These are phyloP conservation scores for Okapia johnstoni DNA, from an alignment of 2,113 vertebrate genomes.

Conservation along the genomic window DNA sequence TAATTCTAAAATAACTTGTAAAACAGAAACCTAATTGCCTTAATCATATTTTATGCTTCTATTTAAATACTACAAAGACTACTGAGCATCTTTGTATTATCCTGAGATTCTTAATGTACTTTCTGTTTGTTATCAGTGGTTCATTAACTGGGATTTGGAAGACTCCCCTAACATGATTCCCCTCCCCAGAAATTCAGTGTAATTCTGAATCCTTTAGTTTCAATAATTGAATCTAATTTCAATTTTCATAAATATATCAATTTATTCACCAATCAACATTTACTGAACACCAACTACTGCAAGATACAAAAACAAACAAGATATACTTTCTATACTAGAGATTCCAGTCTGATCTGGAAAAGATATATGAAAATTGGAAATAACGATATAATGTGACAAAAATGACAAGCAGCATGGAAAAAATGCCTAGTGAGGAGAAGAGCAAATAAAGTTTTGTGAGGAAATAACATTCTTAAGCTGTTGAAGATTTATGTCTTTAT, in stretches of 20 bases:
- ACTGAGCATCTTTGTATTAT: not conserved
- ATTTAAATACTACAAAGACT: not conserved
- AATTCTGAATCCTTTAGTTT: not conserved
- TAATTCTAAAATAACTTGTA: not conserved
- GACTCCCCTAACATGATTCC: not conserved
- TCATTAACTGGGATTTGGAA: not conserved
- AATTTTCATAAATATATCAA: not conserved
- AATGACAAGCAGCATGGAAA: not conserved
- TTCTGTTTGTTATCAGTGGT: not conserved
- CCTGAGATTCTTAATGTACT: not conserved
- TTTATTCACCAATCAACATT: conserved; percentile 22
- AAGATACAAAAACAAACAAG: not conserved
- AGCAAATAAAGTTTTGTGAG: not conserved
- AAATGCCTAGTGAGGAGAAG: not conserved
- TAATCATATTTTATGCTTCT: not conserved
- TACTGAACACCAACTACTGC: not conserved
- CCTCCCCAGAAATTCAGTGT: not conserved
- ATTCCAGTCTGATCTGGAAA: not conserved
- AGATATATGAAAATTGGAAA: not conserved
- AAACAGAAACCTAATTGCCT: not conserved
- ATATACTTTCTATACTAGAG: not conserved
- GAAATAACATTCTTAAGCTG: not conserved
- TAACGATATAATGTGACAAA: not conserved
- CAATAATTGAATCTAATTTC: not conserved
- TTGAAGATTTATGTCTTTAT: not conserved